Evolutionary conservation across 2,113 vertebrate species (phyloP).

Genomic region (Choloepus hoffmanni): DNA sequence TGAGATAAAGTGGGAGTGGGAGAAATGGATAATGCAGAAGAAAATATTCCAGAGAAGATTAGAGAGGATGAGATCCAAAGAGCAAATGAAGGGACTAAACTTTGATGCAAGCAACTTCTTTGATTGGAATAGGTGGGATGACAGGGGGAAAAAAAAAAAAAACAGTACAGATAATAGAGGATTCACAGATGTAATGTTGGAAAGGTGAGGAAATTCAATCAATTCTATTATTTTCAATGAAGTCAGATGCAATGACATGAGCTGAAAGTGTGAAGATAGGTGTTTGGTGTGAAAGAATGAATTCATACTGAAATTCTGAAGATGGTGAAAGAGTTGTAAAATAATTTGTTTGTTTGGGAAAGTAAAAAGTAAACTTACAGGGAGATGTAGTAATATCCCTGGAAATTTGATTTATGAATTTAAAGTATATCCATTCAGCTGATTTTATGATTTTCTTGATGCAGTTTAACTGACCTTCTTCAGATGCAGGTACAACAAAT

Average conservation of each 20-base stretch:
- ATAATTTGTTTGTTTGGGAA: neutral
- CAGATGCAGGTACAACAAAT: neutral
- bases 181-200: neutral
- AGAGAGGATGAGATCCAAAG: neutral
- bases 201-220: neutral
- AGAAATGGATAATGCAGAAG: neutral
- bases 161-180: accelerated
- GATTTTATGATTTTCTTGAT: neutral
- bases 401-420: neutral
- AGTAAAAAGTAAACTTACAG: neutral
- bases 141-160: neutral
- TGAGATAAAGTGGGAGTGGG: neutral
- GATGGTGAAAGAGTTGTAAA: neutral
- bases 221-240: neutral
- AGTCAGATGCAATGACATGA: neutral
- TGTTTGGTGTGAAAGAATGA: neutral
- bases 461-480: neutral
- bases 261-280: neutral
- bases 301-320: neutral
- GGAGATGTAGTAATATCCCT: neutral
- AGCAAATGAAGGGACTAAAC: neutral
- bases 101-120: neutral
- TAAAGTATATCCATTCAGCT: neutral
- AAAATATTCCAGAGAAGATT: neutral
- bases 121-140: neutral